Conservation (phyloP, 2,113 vertebrate species). For the Cebus imitator region DNA sequence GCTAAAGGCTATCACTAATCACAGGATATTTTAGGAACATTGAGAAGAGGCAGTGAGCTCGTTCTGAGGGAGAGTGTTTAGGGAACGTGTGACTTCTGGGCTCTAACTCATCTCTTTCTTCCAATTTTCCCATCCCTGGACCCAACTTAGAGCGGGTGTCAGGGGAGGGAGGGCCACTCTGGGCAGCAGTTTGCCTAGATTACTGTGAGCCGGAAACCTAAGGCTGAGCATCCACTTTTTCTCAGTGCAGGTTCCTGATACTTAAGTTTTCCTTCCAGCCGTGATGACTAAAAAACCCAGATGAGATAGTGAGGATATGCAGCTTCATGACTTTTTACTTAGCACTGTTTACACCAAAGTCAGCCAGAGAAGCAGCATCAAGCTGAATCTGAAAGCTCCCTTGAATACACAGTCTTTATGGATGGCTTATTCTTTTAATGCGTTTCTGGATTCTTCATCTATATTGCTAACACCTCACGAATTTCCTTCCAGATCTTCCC, state of each 20-base stretch:
- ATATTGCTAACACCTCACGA: not conserved
- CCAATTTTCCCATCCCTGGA: not conserved
- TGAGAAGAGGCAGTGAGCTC: not conserved
- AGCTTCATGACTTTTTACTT: not conserved
- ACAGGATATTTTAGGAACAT: not conserved
- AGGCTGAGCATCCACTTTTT: not conserved
- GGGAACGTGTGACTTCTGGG: not conserved
- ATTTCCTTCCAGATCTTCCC: not conserved
- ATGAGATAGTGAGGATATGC: not conserved
- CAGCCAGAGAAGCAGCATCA: not conserved
- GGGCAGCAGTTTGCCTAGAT: not conserved
- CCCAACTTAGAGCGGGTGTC: not conserved
- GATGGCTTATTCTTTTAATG: not conserved
- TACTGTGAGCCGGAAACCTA: not conserved
- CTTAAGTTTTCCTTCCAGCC: not conserved
- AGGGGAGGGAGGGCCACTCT: not conserved
- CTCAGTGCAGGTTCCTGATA: not conserved
- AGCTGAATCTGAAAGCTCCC: not conserved
- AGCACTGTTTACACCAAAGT: not conserved
- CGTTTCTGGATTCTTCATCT: not conserved
- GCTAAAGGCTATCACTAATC: not conserved
- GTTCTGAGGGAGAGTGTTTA: not conserved
- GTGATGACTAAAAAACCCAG: not conserved
- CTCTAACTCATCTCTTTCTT: not conserved
- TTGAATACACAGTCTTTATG: not conserved